Evolutionary conservation across 2,797 vertebrate species (phyloP), one percentile per base, ranked within the genome.

Genomic region (Melopsittacus undulatus): DNA sequence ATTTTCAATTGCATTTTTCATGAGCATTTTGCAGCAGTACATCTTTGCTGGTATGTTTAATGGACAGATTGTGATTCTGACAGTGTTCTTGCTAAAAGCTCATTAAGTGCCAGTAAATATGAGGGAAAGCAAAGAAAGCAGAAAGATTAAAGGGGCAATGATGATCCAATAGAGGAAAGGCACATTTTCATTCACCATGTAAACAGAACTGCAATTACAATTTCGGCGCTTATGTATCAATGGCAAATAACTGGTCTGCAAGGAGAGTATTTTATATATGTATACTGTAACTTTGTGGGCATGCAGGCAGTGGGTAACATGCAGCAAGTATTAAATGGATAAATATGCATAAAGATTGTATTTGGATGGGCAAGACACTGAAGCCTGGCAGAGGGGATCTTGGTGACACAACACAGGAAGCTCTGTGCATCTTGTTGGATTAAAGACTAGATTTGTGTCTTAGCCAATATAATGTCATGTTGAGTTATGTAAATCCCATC

Each of bases 401-500:
- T 89, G 87, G 95, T 96, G 96, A 96, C 89, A 95, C 94, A 95
- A 73, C 80, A 54, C 86, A 92, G 92, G 87, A 52, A 96, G 91
- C 86, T 94, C 98, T 98, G 96, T 94, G 94, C 88, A 73, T 98
- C 97, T 97, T 95, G 96, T 93, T 96, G 98, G 97, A 98, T 98
- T 98, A 98, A 95, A 97, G 95, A 94, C 97, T 96, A 97, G 97
- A 98, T 98, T 97, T 98, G 95, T 97, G 97, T 98, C 94, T 97
- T 87, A 97, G 97, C 97, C 97, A 97, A 97, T 95, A 98, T 97
- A 98, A 98, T 98, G 97, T 95, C 95, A 96, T 98, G 97, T 98
- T 98, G 98, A 97, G 98, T 98, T 98, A 98, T 98, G 98, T 96
- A 98, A 98, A 98, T 98, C 97, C 96, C 88, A 92, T 90, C 95